Evolutionary conservation across 2,888 invertebrate species (phyloP), one percentile per base, ranked within the genome.

Genomic region (Liopterus haemorrhoidalis): DNA sequence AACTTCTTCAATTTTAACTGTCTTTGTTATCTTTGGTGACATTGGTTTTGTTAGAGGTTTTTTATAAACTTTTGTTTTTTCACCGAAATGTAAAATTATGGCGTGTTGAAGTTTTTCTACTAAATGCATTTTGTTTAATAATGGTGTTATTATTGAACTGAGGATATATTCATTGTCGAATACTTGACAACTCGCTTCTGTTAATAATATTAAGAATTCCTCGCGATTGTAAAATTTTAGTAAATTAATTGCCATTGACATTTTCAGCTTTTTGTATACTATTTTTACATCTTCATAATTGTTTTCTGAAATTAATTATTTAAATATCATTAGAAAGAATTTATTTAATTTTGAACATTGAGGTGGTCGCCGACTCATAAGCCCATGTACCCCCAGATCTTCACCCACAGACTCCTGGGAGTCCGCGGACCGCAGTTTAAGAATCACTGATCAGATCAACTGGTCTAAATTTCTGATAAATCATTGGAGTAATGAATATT

Each of bases 81-180:
- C 8, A 35, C 31, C 21, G 11, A 49, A 24, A 20, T 30, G 40
- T 11, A 50, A 35, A 28, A 14, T 32, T 18, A 55, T 38, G 5
- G 47, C 39, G 11, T 49, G 41, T 25, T 50, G 46, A 9, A 62
- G 19, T 5, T 44, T 44, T 30, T 52, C 27, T 9, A 66, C 48
- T 6, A 57, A 35, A 14, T 53, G 36, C 9, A 41, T 43, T 49
- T 65, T 66, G 9, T 61, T 58, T 53, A 73, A 63, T 19, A 78
- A 59, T 1, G 76, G 74, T 27, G 60, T 57, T 15, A 75, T 64
- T 33, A 78, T 71, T 49, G 70, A 69, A 25, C 72, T 66, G 3
- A 74, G 64, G 15, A 74, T 67, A 53, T 70, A 77, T 20, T 62
- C 66, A 28, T 70, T 69, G 46, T 75, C 76, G 53, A 74, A 78